phyloP scores from a whole-genome alignment of 2,888 invertebrate genomes.

The Limnephilus rhombicus region DNA sequence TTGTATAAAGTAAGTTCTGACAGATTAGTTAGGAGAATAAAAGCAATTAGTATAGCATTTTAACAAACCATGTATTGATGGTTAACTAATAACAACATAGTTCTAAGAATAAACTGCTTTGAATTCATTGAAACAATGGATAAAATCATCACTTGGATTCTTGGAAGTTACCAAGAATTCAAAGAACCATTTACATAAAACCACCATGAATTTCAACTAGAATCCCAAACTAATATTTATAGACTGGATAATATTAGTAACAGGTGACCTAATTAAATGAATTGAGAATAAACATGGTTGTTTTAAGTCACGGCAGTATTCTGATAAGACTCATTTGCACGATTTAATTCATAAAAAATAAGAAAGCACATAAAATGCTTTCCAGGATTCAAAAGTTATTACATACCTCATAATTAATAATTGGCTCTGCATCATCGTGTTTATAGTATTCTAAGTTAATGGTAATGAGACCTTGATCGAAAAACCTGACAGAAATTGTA shows the following conservation, averaged over 20 bases:
- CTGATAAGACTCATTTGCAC: not conserved
- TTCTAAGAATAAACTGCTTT: not conserved
- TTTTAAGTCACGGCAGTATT: not conserved
- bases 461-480: constrained; percentile 86
- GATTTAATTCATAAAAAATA: not conserved
- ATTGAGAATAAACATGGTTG: not conserved
- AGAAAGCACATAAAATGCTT: not conserved
- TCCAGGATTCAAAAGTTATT: not conserved
- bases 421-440: constrained; percentile 84
- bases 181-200: not conserved
- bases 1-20: not conserved
- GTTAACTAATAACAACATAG: not conserved
- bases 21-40: not conserved
- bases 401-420: constrained; percentile 87
- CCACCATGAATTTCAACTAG: not conserved
- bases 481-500: constrained; percentile 85
- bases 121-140: not conserved
- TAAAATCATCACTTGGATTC: not conserved
- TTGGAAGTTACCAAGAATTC: not conserved
- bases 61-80: not conserved
- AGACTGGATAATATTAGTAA: not conserved
- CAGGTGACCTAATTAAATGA: not conserved
- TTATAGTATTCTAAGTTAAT: constrained; percentile 91
- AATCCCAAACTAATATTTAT: not conserved
- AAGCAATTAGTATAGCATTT: not conserved